Evolutionary conservation across 2,888 invertebrate genomes (phyloP).

Genomic region (Stegophylla sp.): DNA sequence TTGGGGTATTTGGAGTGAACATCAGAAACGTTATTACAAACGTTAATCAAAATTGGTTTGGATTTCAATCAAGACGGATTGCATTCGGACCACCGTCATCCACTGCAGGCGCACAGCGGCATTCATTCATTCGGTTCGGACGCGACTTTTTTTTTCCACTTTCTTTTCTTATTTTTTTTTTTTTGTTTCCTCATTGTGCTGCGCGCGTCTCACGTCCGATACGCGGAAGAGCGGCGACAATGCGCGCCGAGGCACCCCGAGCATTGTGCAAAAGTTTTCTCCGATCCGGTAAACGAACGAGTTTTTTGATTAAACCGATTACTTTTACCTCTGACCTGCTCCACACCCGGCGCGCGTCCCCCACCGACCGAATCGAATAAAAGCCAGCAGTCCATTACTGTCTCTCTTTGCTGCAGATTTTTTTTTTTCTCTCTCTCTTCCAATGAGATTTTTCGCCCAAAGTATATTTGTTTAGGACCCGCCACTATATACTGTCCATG

Average conservation of each 20-base stretch:
- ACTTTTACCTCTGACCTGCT: conserved; percentile 52
- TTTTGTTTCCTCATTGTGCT: background rate
- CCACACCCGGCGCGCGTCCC: background rate
- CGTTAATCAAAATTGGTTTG: conserved; percentile 48
- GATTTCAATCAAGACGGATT: conserved; percentile 51
- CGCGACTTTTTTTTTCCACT: background rate
- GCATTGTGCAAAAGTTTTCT: conserved; percentile 40
- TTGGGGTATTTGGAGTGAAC: too few species aligned
- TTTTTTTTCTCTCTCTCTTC: conserved; percentile 5
- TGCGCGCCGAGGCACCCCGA: background rate
- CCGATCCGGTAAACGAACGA: conserved; percentile 7
- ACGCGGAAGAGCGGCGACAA: background rate
- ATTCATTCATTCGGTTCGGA: too few species aligned
- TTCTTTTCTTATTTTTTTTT: background rate
- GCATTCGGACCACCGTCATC: background rate
- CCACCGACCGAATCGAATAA: conserved; percentile 46
- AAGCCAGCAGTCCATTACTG: conserved; percentile 57
- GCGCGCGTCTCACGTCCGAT: background rate
- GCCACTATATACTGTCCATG: background rate
- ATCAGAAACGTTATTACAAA: background rate
- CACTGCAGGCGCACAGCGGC: too few species aligned
- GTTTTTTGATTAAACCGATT: conserved; percentile 57
- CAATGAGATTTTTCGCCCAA: conserved; percentile 16
- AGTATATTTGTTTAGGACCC: conserved; percentile 41
- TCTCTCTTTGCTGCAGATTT: conserved; percentile 34